A percentile compares a stretch with the other conserved stretches of the same genome.
phyloP scores from a whole-genome alignment of 2,113 vertebrate species.

The Uria lomvia region DNA sequence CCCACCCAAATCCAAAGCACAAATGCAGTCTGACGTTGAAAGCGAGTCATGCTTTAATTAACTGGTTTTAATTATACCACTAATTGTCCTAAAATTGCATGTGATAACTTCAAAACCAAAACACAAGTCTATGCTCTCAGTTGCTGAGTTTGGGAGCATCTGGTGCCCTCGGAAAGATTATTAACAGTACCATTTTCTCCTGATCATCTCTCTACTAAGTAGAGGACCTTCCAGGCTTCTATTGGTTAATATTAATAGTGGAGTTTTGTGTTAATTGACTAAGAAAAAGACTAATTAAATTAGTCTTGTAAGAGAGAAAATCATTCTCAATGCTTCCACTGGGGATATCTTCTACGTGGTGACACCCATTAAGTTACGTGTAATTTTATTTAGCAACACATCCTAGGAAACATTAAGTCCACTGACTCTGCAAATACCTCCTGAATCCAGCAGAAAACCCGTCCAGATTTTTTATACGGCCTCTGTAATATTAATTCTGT shows the following conservation, averaged over 20 bases:
- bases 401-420: not conserved
- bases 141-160: not conserved
- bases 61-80: not conserved
- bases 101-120: not conserved
- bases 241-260: not conserved
- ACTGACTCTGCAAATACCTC: not conserved
- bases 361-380: not conserved
- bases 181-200: not conserved
- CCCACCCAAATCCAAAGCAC: not conserved
- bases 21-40: not conserved
- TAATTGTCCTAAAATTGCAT: not conserved
- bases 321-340: not conserved
- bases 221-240: not conserved
- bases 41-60: not conserved
- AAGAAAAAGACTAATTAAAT: constrained; percentile 24
- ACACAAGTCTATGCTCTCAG: not conserved
- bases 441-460: not conserved
- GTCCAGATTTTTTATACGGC: not conserved
- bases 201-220: not conserved
- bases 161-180: constrained; percentile 22
- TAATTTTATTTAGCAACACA: not conserved
- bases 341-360: not conserved
- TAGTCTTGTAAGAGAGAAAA: not conserved
- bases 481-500: not conserved
- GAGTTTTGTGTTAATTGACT: constrained; percentile 30